Evolutionary conservation across 2,113 vertebrate species (phyloP).

Genomic region (Saguinus midas): DNA sequence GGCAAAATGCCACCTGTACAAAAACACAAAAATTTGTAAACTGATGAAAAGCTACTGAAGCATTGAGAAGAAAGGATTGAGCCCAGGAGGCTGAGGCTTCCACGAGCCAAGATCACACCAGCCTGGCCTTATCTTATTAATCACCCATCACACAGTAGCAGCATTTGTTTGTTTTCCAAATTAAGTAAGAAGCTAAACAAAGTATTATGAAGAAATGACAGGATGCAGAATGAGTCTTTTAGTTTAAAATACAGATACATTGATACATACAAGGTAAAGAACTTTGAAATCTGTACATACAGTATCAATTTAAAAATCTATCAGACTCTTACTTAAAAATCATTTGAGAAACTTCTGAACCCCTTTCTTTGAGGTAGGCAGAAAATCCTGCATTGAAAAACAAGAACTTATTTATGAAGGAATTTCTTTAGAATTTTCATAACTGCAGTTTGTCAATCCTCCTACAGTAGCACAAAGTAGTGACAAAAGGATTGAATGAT

Average conservation of each 20-base stretch:
- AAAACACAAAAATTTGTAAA: too few species aligned
- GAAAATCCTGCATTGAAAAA: not conserved
- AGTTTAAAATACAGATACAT: not conserved
- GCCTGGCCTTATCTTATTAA: not conserved
- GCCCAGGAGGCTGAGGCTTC: too few species aligned
- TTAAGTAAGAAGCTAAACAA: not conserved
- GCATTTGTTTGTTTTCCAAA: not conserved
- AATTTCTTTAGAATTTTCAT: not conserved
- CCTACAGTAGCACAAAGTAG: not conserved
- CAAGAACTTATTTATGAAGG: not conserved
- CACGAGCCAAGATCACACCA: too few species aligned
- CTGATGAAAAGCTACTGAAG: too few species aligned
- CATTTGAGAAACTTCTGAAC: not conserved
- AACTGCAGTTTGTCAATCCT: not conserved
- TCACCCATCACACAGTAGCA: not conserved
- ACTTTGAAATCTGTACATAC: not conserved
- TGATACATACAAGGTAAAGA: not conserved
- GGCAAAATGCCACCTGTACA: too few species aligned
- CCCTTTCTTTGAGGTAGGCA: not conserved
- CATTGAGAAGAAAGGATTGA: too few species aligned
- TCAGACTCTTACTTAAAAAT: slow-evolving; percentile 16
- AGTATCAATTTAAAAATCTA: not conserved
- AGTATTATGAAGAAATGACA: not conserved
- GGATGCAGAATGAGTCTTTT: not conserved
- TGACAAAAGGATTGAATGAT: not conserved